Evolutionary conservation across 2,888 invertebrate species (phyloP).

Genomic region (Meandrusa payeni): DNA sequence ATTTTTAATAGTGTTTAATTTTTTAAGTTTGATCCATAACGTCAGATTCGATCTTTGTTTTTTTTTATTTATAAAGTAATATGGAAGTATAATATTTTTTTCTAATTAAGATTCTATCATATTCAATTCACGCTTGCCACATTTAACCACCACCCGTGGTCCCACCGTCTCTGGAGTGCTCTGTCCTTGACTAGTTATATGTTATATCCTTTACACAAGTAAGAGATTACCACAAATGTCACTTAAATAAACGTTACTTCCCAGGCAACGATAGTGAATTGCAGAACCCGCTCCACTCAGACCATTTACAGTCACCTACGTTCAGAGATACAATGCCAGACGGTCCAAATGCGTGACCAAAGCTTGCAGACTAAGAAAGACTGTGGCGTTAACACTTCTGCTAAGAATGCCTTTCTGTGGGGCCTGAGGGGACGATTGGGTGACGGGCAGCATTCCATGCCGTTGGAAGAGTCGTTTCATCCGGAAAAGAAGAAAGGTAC

Average conservation of each 20-base stretch:
- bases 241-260: slow-evolving; percentile 26
- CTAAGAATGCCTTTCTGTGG: slow-evolving; percentile 64
- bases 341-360: slow-evolving; percentile 65
- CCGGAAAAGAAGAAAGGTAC: slow-evolving; percentile 42
- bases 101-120: too few species aligned
- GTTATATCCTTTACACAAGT: too few species aligned
- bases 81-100: too few species aligned
- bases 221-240: too few species aligned
- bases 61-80: too few species aligned
- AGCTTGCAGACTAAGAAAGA: slow-evolving; percentile 57
- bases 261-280: slow-evolving; percentile 83
- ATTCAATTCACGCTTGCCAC: too few species aligned
- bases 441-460: slow-evolving; percentile 76
- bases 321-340: slow-evolving; percentile 83
- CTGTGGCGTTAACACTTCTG: slow-evolving; percentile 44
- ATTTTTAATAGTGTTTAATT: too few species aligned
- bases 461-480: slow-evolving; percentile 35
- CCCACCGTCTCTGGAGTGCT: too few species aligned
- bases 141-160: too few species aligned
- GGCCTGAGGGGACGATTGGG: slow-evolving; percentile 79
- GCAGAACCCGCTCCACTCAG: slow-evolving; percentile 85
- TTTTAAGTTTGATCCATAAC: too few species aligned
- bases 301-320: slow-evolving; percentile 84
- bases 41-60: too few species aligned
- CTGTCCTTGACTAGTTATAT: too few species aligned